A percentile compares a stretch with the other conserved stretches of the same genome.
Evolutionary conservation across 2,113 vertebrate genomes (phyloP).

Genomic region (Prietella phreatophila): DNA sequence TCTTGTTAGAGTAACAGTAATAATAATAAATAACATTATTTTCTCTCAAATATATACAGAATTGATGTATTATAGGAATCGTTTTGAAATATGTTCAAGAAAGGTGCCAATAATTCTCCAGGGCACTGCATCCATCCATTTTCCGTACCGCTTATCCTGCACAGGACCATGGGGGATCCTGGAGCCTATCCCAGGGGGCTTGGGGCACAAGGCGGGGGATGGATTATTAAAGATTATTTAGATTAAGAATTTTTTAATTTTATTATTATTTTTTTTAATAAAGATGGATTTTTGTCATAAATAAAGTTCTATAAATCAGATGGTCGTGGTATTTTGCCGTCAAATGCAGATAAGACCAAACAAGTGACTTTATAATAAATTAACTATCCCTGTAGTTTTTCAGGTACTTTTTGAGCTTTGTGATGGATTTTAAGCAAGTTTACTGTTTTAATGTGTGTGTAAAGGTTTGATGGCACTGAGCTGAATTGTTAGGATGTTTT

Average conservation of each 20-base stretch:
- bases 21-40: too few relatives aligned
- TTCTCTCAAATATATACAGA: too few relatives aligned
- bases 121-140: not conserved
- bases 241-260: not conserved
- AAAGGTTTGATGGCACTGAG: conserved; percentile 10
- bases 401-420: not conserved
- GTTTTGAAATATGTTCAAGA: not conserved
- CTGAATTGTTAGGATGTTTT: conserved; percentile 25
- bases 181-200: too few relatives aligned
- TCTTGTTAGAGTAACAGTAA: not conserved
- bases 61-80: not conserved
- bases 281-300: not conserved
- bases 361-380: not conserved
- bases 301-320: not conserved
- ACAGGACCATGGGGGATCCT: too few relatives aligned
- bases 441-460: conserved; percentile 15
- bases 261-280: too few relatives aligned
- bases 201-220: too few relatives aligned
- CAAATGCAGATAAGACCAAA: not conserved
- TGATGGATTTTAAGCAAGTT: not conserved
- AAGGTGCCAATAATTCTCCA: not conserved
- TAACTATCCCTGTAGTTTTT: not conserved
- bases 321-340: not conserved
- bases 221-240: not conserved
- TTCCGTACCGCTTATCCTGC: too few relatives aligned